Base-by-base conservation (phyloP, 2,797 vertebrate genomes). In the Falco berigora region DNA sequence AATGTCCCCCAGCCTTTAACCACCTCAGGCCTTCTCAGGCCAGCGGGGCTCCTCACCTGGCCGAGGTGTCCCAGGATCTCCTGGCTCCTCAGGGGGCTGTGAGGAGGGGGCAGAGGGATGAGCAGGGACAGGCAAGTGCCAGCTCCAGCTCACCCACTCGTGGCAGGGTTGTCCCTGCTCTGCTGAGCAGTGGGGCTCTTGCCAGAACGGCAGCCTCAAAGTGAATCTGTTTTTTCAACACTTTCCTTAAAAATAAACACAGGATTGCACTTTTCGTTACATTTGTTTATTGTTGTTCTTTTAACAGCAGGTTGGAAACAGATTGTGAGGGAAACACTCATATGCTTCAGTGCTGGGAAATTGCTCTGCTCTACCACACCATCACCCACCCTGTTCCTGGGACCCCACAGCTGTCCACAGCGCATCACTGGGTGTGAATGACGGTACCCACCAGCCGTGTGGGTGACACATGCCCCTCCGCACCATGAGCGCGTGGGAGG, bases 121-220 rank as follows among this genome's bases (percentile, higher is more conserved):
- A 21, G 17, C 36, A 92, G 0, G 13, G 61, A 32, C 7, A 16
- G 56, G 58, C 0, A 4, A 53, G 36, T n/a, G 38, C 73, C 86
- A 53, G 56, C 68, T 32, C 63, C 4, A 2, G 25, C 87, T 92
- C 80, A 47, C 38, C 46, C 27, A 0, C 74, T 67, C 44, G 49
- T 47, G 16, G 6, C 74, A 47, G 86, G 73, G 67, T 64, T 81
- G 80, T 67, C 63, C 69, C 72, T 21, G 72, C 81, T 95, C 83
- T 76, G 90, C 88, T 64, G 62, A 96, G 92, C 89, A 16, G 3
- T 4, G 58, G 21, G 6, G 22, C 30, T 81, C 44, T 42, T 93
- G 94, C 93, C 96, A 97, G 74, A 92, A 83, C 77, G 84, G 78
- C 82, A 94, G 96, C 76, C 76, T 95, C 90, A 24, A 80, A 92